A percentile compares a stretch with the other conserved stretches of the same genome.
Conservation (phyloP, 2,888 invertebrate species). For the Sinhomidia bicolor region DNA sequence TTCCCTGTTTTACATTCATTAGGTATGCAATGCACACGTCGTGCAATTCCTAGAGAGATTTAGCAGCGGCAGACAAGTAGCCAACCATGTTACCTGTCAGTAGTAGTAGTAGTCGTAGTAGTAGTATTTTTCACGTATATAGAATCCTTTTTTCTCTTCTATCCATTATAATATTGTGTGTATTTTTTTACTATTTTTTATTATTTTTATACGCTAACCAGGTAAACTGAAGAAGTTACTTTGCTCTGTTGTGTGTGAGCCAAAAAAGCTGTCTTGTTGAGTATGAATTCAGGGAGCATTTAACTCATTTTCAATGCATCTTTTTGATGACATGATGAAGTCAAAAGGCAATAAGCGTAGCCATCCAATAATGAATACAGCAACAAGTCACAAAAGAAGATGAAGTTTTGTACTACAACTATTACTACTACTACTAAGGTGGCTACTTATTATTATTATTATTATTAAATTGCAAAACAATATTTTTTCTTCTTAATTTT, state of each 20-base stretch:
- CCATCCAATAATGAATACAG: slow-evolving; percentile 27
- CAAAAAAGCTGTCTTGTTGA: slow-evolving; percentile 62
- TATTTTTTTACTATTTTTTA: neutral
- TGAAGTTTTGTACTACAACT: neutral
- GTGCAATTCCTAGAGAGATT: slow-evolving; percentile 62
- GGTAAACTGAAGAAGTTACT: slow-evolving; percentile 18
- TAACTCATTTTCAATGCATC: slow-evolving; percentile 66
- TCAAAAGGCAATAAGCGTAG: slow-evolving; percentile 65
- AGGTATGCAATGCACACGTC: slow-evolving; percentile 71
- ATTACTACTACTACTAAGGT: slow-evolving; percentile 10
- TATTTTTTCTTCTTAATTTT: slow-evolving; percentile 25
- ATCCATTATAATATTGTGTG: neutral
- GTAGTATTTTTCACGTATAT: slow-evolving; percentile 22
- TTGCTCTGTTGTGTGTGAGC: slow-evolving; percentile 13
- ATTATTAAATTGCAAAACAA: slow-evolving; percentile 45
- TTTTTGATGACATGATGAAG: slow-evolving; percentile 69
- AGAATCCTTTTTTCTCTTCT: neutral
- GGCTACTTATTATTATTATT: slow-evolving; percentile 42
- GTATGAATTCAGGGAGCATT: slow-evolving; percentile 70
- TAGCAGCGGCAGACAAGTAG: slow-evolving; percentile 69
- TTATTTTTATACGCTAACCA: neutral
- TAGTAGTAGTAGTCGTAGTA: too few species aligned
- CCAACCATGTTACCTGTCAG: slow-evolving; percentile 68
- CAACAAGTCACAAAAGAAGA: slow-evolving; percentile 50
- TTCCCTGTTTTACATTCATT: slow-evolving; percentile 63